These are phyloP conservation scores for Stigmatopora argus DNA, from an alignment of 2,113 vertebrate genomes.

Conservation along the genomic window DNA sequence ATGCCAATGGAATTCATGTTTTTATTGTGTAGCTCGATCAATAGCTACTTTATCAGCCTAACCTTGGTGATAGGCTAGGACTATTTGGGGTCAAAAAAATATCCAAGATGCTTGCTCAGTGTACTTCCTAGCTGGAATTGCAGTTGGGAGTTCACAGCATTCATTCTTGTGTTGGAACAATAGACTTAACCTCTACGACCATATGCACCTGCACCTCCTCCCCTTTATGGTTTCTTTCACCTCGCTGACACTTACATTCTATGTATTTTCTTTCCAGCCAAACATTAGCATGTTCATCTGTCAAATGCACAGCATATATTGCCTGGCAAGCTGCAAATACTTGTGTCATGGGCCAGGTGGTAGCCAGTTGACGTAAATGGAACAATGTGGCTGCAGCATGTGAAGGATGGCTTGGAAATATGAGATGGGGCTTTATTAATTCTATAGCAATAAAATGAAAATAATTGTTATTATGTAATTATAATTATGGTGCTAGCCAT, in stretches of 20 bases:
- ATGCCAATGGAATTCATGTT: not conserved
- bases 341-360: conserved; percentile 40
- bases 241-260: conserved; percentile 27
- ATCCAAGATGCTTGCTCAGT: conserved; percentile 14
- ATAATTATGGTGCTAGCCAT: too few species aligned
- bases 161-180: conserved; percentile 23
- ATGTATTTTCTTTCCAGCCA: conserved; percentile 46
- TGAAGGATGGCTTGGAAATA: not conserved
- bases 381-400: conserved; percentile 3
- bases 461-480: too few species aligned
- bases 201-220: conserved; percentile 14
- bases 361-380: conserved; percentile 36
- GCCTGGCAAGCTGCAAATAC: conserved; percentile 49
- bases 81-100: conserved; percentile 24
- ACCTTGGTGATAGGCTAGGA: conserved; percentile 18
- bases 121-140: conserved; percentile 39
- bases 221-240: conserved; percentile 21
- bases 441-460: too few species aligned
- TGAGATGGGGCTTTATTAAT: not conserved
- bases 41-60: conserved; percentile 32
- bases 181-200: conserved; percentile 7
- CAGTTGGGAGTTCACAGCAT: conserved; percentile 32
- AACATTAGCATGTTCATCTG: conserved; percentile 50
- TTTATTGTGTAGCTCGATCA: conserved; percentile 26
- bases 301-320: conserved; percentile 58